A percentile compares a stretch with the other conserved stretches of the same genome.
Evolutionary conservation across 2,797 vertebrate species (phyloP).

Genomic region (Periophthalmus magnuspinnatus): DNA sequence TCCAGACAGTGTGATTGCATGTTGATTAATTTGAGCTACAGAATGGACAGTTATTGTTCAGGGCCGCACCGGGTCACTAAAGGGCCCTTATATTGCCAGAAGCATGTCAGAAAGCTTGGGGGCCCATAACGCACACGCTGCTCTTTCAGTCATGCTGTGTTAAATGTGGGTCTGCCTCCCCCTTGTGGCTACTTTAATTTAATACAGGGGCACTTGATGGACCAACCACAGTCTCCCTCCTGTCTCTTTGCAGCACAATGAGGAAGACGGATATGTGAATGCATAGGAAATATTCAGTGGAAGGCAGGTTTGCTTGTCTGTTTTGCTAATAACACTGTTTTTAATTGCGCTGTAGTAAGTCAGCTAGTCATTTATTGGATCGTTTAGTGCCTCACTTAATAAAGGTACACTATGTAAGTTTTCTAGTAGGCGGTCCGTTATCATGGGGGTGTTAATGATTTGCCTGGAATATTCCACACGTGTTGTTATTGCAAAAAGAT

Average conservation of each 20-base stretch:
- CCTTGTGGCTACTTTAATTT: conserved; percentile 65
- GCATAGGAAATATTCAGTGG: background rate
- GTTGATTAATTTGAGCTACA: conserved; percentile 17
- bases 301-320: background rate
- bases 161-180: conserved; percentile 67
- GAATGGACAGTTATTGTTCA: conserved; percentile 19
- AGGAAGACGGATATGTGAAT: background rate
- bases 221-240: conserved; percentile 14
- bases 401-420: too few species aligned
- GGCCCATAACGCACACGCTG: conserved; percentile 15
- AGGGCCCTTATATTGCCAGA: conserved; percentile 19
- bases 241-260: background rate
- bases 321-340: background rate
- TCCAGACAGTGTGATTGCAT: conserved; percentile 13
- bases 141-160: conserved; percentile 15
- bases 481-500: too few species aligned
- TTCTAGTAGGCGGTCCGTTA: too few species aligned
- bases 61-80: conserved; percentile 11
- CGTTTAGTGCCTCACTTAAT: background rate
- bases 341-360: background rate
- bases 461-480: too few species aligned
- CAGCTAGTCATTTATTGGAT: background rate
- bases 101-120: conserved; percentile 16
- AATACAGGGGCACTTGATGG: conserved; percentile 55
- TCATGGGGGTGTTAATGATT: too few species aligned